These are phyloP conservation scores for Arctocebus calabarensis DNA, from an alignment of 2,797 vertebrate genomes.

Conservation along the genomic window DNA sequence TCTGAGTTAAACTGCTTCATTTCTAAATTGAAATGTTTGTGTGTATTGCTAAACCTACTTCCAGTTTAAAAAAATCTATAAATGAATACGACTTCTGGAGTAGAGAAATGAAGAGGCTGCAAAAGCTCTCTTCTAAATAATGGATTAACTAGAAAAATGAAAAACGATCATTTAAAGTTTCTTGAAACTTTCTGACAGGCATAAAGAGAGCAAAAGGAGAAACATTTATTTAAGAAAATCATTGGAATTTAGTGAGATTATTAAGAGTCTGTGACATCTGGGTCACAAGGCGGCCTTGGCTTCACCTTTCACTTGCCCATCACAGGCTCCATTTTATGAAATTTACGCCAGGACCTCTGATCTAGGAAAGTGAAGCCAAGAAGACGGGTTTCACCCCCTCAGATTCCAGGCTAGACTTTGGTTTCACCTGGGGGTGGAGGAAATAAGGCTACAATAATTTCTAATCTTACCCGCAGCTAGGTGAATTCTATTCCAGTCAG, in stretches of 20 bases:
- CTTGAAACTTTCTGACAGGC: not conserved
- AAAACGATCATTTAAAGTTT: not conserved
- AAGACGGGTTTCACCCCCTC: not conserved
- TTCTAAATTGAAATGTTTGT: not conserved
- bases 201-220: not conserved
- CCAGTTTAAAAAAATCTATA: conserved; percentile 10
- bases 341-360: not conserved
- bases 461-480: not conserved
- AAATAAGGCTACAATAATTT: not conserved
- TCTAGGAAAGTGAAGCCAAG: not conserved
- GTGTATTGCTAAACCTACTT: not conserved
- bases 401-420: not conserved
- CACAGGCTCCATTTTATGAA: not conserved
- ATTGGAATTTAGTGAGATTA: not conserved
- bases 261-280: not conserved
- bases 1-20: not conserved
- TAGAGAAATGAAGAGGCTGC: not conserved
- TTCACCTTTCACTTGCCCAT: not conserved
- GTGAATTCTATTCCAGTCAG: not conserved
- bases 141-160: not conserved
- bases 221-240: not conserved
- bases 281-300: not conserved
- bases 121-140: not conserved
- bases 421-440: not conserved
- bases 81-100: not conserved